phyloP scores from a whole-genome alignment of 2,888 invertebrate species.

The Rhagonycha lutea region DNA sequence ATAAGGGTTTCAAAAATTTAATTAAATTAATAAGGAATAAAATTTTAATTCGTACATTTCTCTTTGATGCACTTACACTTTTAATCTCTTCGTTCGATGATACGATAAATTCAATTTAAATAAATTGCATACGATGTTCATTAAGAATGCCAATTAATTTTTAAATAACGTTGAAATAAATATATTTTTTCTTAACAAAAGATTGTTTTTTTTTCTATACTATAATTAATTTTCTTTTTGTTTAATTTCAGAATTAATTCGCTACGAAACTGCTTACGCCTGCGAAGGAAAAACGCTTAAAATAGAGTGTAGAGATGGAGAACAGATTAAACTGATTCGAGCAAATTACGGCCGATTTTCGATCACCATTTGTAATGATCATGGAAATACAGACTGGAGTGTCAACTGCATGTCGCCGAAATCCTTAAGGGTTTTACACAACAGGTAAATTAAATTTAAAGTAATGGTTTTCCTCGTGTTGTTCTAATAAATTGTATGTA shows the following conservation, averaged over 20 bases:
- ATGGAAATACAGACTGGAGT: conserved; percentile 95
- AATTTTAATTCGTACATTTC: not conserved
- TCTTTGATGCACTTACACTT: not conserved
- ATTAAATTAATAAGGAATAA: not conserved
- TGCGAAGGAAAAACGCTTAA: conserved; percentile 91
- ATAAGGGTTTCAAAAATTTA: not conserved
- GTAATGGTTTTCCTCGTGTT: not conserved
- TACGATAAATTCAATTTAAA: too few relatives aligned
- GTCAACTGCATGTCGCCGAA: conserved; percentile 93
- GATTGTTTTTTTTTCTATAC: not conserved
- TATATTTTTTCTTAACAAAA: not conserved
- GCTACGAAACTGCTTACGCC: conserved; percentile 90
- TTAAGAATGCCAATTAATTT: not conserved
- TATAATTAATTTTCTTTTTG: conserved; percentile 3
- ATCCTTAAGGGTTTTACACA: conserved; percentile 84
- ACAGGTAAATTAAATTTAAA: conserved; percentile 66
- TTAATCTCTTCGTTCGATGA: not conserved
- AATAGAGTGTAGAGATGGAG: conserved; percentile 87
- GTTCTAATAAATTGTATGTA: not conserved
- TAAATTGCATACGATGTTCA: not conserved
- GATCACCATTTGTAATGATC: conserved; percentile 94
- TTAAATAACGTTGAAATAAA: not conserved
- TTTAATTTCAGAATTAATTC: conserved; percentile 67
- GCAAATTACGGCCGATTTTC: conserved; percentile 96
- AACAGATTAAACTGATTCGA: conserved; percentile 86